Evolutionary conservation across 2,888 invertebrate genomes (phyloP).

Genomic region (Fabriciana adippe): DNA sequence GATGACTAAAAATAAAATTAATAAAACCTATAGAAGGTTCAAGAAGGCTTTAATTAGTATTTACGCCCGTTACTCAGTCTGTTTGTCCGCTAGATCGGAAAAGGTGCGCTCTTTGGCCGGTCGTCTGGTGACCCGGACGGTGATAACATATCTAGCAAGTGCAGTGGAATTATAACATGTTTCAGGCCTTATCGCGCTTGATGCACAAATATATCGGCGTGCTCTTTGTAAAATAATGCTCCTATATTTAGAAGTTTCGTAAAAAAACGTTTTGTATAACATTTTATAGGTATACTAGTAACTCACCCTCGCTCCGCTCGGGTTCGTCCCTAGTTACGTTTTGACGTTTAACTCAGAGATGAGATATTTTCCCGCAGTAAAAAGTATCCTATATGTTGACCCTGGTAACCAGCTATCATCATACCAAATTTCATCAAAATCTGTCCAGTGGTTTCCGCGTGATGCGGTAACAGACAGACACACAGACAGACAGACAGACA

Average conservation of each 20-base stretch:
- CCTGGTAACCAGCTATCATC: no score
- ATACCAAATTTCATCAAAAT: no score
- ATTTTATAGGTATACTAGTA: no score
- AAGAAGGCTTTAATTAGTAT: slow-evolving; percentile 7
- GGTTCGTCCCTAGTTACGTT: no score
- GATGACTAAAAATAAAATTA: neutral
- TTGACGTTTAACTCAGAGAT: no score
- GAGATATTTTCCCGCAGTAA: no score
- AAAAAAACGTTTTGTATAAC: no score
- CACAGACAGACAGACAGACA: no score
- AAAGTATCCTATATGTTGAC: no score
- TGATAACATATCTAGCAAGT: slow-evolving; percentile 53
- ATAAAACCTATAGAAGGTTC: neutral
- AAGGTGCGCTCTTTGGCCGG: slow-evolving; percentile 56
- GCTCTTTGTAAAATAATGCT: slow-evolving; percentile 10
- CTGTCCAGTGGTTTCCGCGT: no score
- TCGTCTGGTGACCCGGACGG: slow-evolving; percentile 53
- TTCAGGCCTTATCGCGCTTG: slow-evolving; percentile 40
- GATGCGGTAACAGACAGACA: no score
- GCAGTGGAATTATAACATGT: slow-evolving; percentile 48
- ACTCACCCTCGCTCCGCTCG: no score
- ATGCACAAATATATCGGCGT: slow-evolving; percentile 32
- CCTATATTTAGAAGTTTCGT: slow-evolving; percentile 11
- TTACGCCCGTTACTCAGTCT: slow-evolving; percentile 14
- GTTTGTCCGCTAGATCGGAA: slow-evolving; percentile 47